Evolutionary conservation across 2,888 invertebrate species (phyloP), one percentile per base, ranked within the genome.

Genomic region (Volucella inflata): DNA sequence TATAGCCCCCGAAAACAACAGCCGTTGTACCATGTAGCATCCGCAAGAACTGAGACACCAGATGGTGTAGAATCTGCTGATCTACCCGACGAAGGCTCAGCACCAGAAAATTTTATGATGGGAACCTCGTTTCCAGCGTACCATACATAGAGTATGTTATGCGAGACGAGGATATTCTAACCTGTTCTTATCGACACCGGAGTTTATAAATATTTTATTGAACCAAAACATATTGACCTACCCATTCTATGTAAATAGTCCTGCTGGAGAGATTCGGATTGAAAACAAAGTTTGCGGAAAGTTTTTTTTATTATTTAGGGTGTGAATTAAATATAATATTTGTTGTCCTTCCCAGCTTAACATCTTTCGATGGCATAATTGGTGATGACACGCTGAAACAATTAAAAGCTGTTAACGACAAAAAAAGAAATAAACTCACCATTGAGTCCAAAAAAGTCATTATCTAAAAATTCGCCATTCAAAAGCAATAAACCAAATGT

Each of bases 301-400:
- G n/a, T 76, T 76, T 36, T 76, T 75, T 36, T 21, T n/a, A 48
- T 11, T n/a, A 21, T 16, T 16, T 75, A 14, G 57, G 75, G 9
- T 65, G 51, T 42, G n/a, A 60, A 9, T 9, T 42, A 4, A 11
- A 40, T 11, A 10, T 59, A 1, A 71, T 38, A 1, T 71, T 71
- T 38, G 59, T 71, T 40, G 16, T 59, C 8, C 40, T 59, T 9
- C 59, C 70, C 1, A 48, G 8, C 12, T 14, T 70, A 12, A 11
- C 8, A 38, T 70, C 36, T 2, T 21, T 21, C 21, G 21, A 21
- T 21, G 2, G 2, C 21, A 21, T 21, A 21, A 21, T 21, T 2
- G 21, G 21, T 21, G 21, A 21, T 2, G 21, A 21, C 2, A 21
- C 21, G 1, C 21, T 21, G 21, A 21, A 21, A 2, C 21, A 21